Base-by-base conservation (phyloP, 2,888 invertebrate species). In the Erebia palarica region DNA sequence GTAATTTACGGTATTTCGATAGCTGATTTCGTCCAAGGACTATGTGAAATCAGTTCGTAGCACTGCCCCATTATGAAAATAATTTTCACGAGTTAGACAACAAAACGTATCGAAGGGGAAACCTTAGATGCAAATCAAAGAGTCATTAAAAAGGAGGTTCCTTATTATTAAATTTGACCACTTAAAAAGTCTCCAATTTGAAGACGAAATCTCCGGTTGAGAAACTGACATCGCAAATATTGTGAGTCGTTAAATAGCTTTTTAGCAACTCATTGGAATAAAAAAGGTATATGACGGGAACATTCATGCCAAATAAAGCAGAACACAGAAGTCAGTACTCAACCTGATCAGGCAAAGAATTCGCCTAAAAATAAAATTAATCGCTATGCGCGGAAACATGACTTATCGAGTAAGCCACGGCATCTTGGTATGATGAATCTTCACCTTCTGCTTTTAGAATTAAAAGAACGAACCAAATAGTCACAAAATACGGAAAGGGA, bases 371-470 rank as follows among this genome's bases (percentile, higher is more conserved):
- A 74, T 73, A 73, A 53, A 75, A 71, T 73, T 72, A 73, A 76
- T 67, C 71, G 68, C 69, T 69, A 53, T 57, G 74, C 70, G 47
- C 76, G 75, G 78, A 76, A 77, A 77, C 73, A 75, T 64, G 75
- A 76, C 73, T 76, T 74, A 75, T 75, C 71, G 74, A 74, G 74
- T 72, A 75, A 73, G 73, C 68, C 72, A 61, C 73, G 75, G 63
- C 74, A 65, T 71, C 73, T 68, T 57, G 21, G 3, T 49, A 47
- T 78, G 78, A 77, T 77, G 78, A 77, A 67, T 78, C 77, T 69
- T 58, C 8, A 13, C 44, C 13, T 60, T 47, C 47, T 61, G 61
- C 16, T 18, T 61, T 47, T 47, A 42, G 51, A n/a, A 51, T n/a
- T 10, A 1, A 55, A 55, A 55, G n/a, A 9, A 10, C 8, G 16